Percentiles rank a stretch among this genome's conserved stretches.
Conservation (phyloP, 2,113 vertebrate species). For the Conger conger region DNA sequence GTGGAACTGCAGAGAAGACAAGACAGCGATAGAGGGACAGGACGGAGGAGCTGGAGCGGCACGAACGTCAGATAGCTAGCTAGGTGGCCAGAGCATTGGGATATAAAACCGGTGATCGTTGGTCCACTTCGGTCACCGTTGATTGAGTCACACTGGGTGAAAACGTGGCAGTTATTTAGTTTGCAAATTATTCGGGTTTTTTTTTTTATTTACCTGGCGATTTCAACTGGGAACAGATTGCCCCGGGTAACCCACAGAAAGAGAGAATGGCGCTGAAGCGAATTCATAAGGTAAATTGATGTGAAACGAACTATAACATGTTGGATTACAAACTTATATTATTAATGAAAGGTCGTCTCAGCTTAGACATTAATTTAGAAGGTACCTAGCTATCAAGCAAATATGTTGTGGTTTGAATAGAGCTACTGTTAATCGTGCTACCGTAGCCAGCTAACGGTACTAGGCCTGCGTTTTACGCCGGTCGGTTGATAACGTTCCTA, state of each 20-base stretch:
- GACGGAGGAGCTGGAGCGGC: background rate
- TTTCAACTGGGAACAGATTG: background rate
- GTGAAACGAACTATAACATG: background rate
- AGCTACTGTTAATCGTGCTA: background rate
- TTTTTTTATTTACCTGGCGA: constrained; percentile 7
- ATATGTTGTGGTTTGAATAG: background rate
- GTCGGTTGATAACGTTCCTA: background rate
- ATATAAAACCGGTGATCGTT: background rate
- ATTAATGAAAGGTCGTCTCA: background rate
- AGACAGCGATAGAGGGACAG: constrained; percentile 21
- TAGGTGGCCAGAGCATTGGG: constrained; percentile 1
- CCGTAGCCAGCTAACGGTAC: background rate
- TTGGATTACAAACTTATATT: background rate
- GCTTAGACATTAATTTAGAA: background rate
- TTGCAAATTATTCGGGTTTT: background rate
- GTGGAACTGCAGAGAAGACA: constrained; percentile 12
- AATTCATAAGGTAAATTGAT: constrained; percentile 27
- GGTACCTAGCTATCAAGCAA: background rate
- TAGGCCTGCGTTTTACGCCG: background rate
- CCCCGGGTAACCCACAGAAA: constrained; percentile 8
- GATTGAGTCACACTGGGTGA: background rate
- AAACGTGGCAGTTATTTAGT: background rate
- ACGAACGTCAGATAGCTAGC: constrained; percentile 2
- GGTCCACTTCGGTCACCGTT: background rate
- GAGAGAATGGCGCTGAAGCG: constrained; percentile 33